phyloP scores from a whole-genome alignment of 2,888 invertebrate species.

The Teinopalpus imperialis region DNA sequence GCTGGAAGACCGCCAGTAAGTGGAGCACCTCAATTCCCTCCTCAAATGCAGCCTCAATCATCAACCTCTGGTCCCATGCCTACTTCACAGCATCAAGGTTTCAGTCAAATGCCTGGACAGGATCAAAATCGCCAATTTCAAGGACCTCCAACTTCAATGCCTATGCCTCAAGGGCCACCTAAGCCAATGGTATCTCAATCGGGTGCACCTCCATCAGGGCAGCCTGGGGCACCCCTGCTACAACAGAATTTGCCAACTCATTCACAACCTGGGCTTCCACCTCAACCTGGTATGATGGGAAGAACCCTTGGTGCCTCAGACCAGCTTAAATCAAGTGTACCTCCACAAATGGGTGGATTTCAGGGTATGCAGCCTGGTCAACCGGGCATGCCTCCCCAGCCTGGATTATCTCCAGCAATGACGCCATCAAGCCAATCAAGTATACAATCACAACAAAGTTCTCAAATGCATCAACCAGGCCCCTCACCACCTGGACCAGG shows the following conservation, averaged over 20 bases:
- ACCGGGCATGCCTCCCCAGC: slow-evolving; percentile 33
- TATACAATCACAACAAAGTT: slow-evolving; percentile 18
- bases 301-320: slow-evolving; percentile 26
- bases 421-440: slow-evolving; percentile 18
- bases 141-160: slow-evolving; percentile 34
- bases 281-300: slow-evolving; percentile 30
- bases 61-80: slow-evolving; percentile 38
- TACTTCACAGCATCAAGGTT: slow-evolving; percentile 15
- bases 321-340: slow-evolving; percentile 11
- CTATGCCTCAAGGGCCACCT: slow-evolving; percentile 33
- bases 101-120: slow-evolving; percentile 16
- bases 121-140: slow-evolving; percentile 29
- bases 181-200: slow-evolving; percentile 47
- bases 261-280: slow-evolving; percentile 37
- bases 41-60: slow-evolving; percentile 37
- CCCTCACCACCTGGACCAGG: slow-evolving; percentile 32
- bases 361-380: slow-evolving; percentile 32
- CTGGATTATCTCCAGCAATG: slow-evolving; percentile 41
- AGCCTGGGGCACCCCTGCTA: slow-evolving; percentile 27
- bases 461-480: slow-evolving; percentile 15
- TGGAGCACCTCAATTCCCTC: slow-evolving; percentile 40
- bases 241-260: slow-evolving; percentile 41
- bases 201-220: slow-evolving; percentile 34
- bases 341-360: slow-evolving; percentile 34
- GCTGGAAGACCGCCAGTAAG: slow-evolving; percentile 45